Percentiles rank a stretch among this genome's conserved stretches.
phyloP scores from a whole-genome alignment of 2,888 invertebrate species.

The Hypselothyrea guttata region DNA sequence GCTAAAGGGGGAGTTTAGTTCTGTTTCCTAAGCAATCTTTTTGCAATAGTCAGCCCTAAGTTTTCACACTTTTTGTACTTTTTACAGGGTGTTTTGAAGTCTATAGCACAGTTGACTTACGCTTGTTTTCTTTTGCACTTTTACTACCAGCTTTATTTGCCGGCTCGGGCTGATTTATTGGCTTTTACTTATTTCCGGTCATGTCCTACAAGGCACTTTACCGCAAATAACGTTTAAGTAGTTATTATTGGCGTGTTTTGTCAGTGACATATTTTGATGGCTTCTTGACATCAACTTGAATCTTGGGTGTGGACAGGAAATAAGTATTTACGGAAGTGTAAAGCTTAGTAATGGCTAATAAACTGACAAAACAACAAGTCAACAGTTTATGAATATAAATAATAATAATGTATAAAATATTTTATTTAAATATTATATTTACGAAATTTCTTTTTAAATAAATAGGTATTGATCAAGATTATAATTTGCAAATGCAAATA shows the following conservation, averaged over 20 bases:
- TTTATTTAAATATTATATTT: too few relatives aligned
- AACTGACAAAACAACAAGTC: too few relatives aligned
- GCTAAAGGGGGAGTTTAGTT: background rate
- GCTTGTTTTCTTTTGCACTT: constrained; percentile 5
- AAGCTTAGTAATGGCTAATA: too few relatives aligned
- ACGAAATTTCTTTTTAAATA: too few relatives aligned
- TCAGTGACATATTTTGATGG: constrained; percentile 35
- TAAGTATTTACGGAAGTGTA: constrained; percentile 7
- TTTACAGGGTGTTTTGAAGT: constrained; percentile 22
- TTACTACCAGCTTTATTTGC: constrained; percentile 46
- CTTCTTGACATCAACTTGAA: constrained; percentile 27
- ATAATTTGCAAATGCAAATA: too few relatives aligned
- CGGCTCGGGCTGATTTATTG: constrained; percentile 77
- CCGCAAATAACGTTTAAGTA: constrained; percentile 46
- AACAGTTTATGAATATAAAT: too few relatives aligned
- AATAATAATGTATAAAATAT: too few relatives aligned
- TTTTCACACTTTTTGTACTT: too few relatives aligned
- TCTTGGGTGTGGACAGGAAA: constrained; percentile 12
- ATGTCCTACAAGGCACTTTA: constrained; percentile 30
- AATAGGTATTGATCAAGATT: too few relatives aligned
- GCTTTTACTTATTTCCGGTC: constrained; percentile 78
- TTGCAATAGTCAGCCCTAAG: background rate
- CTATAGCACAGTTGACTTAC: too few relatives aligned
- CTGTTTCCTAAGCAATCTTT: too few relatives aligned
- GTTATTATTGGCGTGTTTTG: constrained; percentile 55